Percentiles rank a stretch among this genome's conserved stretches.
phyloP scores from a whole-genome alignment of 2,888 invertebrate genomes.

The Hypena proboscidalis region DNA sequence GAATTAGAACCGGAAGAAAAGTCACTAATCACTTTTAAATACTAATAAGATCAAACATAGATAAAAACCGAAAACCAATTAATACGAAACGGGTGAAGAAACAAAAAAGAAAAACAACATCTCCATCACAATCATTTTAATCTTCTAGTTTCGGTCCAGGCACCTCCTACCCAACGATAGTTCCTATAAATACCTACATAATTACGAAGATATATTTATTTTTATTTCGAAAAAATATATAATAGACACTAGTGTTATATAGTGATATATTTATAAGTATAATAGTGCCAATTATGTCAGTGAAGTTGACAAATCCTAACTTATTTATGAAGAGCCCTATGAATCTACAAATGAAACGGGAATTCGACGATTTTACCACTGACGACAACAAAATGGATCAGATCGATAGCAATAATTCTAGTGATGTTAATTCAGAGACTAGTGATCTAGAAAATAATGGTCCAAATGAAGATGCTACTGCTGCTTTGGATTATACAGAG shows the following conservation, averaged over 20 bases:
- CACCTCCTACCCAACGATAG: constrained; percentile 85
- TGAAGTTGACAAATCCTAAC: constrained; percentile 72
- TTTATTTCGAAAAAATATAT: constrained; percentile 68
- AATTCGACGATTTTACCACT: constrained; percentile 71
- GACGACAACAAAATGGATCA: constrained; percentile 67
- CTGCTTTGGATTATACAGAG: constrained; percentile 74
- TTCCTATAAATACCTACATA: constrained; percentile 85
- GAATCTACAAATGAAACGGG: constrained; percentile 77
- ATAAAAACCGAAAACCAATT: not conserved
- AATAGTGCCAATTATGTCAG: constrained; percentile 75
- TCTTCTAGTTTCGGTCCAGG: constrained; percentile 66
- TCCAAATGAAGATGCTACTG: constrained; percentile 59
- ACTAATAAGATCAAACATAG: not conserved
- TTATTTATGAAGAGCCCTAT: constrained; percentile 73
- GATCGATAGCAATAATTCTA: constrained; percentile 71
- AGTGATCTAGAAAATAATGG: constrained; percentile 77
- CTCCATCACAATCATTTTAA: not conserved
- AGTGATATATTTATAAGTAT: constrained; percentile 60
- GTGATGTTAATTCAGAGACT: constrained; percentile 73
- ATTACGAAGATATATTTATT: constrained; percentile 80
- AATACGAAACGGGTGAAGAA: constrained; percentile 55
- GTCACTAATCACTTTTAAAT: not conserved
- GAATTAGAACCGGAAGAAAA: too few relatives aligned
- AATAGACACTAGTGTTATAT: constrained; percentile 62
- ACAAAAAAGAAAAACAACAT: not conserved